A percentile compares a stretch with the other conserved stretches of the same genome.
phyloP scores from a whole-genome alignment of 35 echinoderm and acorn worm genomes.

The Holothuria glaberrima region DNA sequence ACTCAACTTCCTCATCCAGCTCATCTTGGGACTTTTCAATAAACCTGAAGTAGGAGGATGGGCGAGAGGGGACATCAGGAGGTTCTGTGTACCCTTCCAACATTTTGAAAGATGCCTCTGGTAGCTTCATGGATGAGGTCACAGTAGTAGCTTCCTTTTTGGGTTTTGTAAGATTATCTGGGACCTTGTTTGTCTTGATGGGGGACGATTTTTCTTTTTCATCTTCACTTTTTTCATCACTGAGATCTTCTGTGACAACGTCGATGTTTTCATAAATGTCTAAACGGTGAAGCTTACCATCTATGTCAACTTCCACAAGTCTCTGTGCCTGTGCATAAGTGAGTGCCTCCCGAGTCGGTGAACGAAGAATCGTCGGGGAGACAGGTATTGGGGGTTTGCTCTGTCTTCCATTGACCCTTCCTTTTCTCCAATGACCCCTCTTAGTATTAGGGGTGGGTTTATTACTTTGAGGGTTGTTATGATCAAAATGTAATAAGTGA shows the following conservation, averaged over 20 bases:
- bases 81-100: constrained; percentile 89
- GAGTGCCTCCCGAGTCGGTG: constrained; percentile 84
- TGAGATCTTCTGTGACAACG: constrained; percentile 91
- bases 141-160: constrained; percentile 65
- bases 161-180: constrained; percentile 67
- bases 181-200: constrained; percentile 56
- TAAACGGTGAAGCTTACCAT: constrained; percentile 85
- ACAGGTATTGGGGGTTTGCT: constrained; percentile 58
- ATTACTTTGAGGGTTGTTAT: constrained; percentile 86
- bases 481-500: constrained; percentile 93
- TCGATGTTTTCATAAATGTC: constrained; percentile 98
- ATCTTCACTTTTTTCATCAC: constrained; percentile 87
- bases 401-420: constrained; percentile 62
- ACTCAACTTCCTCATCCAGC: constrained; percentile 97
- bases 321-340: constrained; percentile 99
- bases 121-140: constrained; percentile 81
- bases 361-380: constrained; percentile 82
- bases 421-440: constrained; percentile 79
- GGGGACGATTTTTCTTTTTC: constrained; percentile 76
- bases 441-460: constrained; percentile 73
- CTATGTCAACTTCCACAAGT: constrained; percentile 96
- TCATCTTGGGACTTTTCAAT: constrained; percentile 98
- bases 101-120: constrained; percentile 89
- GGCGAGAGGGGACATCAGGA: constrained; percentile 79
- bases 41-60: constrained; percentile 86